Evolutionary conservation across 1,140 invertebrate species (phyloP).

Genomic region (Drosophila pandora): DNA sequence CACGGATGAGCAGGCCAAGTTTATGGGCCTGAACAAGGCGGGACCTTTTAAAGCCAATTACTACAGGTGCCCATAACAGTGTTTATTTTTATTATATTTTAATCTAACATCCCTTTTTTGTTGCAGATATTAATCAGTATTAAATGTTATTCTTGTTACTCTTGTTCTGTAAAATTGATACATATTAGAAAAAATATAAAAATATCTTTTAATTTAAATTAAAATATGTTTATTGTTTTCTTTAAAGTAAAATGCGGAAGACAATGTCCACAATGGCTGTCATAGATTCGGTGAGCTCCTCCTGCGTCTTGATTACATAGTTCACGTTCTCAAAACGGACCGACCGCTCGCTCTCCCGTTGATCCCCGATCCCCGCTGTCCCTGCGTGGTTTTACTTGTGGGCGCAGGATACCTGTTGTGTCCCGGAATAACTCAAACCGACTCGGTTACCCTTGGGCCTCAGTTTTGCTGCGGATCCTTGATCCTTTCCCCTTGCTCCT

Average conservation of each 20-base stretch:
- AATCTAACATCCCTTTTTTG: background rate
- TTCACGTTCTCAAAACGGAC: too few relatives aligned
- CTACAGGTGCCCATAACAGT: constrained; percentile 89
- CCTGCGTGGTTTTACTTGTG: too few relatives aligned
- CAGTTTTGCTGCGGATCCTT: too few relatives aligned
- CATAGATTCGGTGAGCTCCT: too few relatives aligned
- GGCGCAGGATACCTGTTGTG: too few relatives aligned
- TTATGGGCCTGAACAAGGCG: constrained; percentile 97
- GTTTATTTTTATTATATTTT: background rate
- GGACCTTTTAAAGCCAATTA: constrained; percentile 99
- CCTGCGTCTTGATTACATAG: too few relatives aligned
- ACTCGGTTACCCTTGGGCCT: too few relatives aligned
- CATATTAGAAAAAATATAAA: constrained; percentile 25
- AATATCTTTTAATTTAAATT: background rate
- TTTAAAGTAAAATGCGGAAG: background rate
- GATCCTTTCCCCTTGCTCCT: too few relatives aligned
- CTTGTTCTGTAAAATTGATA: constrained; percentile 24
- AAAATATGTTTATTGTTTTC: background rate
- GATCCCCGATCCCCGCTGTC: too few relatives aligned
- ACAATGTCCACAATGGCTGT: too few relatives aligned
- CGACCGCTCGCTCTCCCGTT: too few relatives aligned
- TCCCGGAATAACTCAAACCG: too few relatives aligned
- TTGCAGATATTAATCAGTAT: constrained; percentile 54
- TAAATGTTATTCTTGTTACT: constrained; percentile 21
- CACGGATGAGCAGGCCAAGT: constrained; percentile 98